Conservation (phyloP, 2,888 invertebrate genomes). For the Odiellus spinosus region DNA sequence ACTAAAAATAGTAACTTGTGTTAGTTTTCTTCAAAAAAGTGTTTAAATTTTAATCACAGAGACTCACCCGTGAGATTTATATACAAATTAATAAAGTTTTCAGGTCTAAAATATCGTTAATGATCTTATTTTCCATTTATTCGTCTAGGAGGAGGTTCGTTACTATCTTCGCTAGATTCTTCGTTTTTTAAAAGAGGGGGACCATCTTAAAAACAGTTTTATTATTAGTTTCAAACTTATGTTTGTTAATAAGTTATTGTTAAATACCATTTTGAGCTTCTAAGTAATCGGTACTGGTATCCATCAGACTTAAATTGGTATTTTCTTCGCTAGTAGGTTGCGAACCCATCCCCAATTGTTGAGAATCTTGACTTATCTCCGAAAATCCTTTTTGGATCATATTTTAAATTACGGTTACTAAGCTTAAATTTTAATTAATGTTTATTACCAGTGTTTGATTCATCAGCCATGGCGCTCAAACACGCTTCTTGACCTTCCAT, state of each 20-base stretch:
- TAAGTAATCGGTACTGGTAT: constrained; percentile 16
- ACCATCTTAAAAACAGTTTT: not conserved
- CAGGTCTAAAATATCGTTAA: too few species aligned
- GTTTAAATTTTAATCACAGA: too few species aligned
- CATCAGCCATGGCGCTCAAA: too few species aligned
- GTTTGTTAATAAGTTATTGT: not conserved
- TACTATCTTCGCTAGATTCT: constrained; percentile 16
- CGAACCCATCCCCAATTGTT: constrained; percentile 4
- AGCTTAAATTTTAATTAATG: too few species aligned
- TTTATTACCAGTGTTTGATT: too few species aligned
- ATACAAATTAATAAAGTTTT: too few species aligned
- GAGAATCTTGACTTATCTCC: constrained; percentile 16
- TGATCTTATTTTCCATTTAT: too few species aligned
- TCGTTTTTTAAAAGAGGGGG: constrained; percentile 12
- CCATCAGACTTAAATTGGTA: constrained; percentile 17
- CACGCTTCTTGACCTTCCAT: too few species aligned
- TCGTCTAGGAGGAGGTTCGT: constrained; percentile 10
- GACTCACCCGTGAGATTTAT: too few species aligned
- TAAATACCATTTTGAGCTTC: not conserved
- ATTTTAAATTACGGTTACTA: too few species aligned
- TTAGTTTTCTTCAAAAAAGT: too few species aligned
- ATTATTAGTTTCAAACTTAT: not conserved
- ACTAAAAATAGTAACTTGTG: too few species aligned
- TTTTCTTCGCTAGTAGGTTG: constrained; percentile 12
- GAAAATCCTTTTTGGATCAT: constrained; percentile 11